These are phyloP conservation scores for Cephus sareptanus DNA, from an alignment of 2,888 invertebrate species.

Conservation along the genomic window DNA sequence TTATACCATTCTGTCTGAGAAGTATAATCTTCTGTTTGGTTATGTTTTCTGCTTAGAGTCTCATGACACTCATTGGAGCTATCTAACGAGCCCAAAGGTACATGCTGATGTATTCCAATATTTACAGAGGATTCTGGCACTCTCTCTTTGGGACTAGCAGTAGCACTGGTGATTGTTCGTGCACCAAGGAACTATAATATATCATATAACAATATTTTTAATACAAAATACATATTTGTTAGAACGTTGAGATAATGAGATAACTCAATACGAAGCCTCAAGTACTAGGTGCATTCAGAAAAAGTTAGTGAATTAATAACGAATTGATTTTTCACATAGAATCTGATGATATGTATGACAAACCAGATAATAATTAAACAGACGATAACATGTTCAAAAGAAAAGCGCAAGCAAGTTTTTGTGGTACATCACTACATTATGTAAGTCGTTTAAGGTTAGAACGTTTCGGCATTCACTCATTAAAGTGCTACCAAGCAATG, in stretches of 20 bases:
- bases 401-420: not conserved
- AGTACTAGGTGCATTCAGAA: not conserved
- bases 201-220: not conserved
- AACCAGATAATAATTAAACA: not conserved
- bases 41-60: not conserved
- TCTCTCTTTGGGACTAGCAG: slow-evolving; percentile 10
- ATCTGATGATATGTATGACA: not conserved
- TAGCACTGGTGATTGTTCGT: slow-evolving; percentile 16
- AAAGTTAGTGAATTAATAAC: not conserved
- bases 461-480: slow-evolving; percentile 2
- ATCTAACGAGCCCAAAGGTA: not conserved
- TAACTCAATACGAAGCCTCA: not conserved
- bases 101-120: not conserved
- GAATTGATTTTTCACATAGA: no score
- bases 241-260: not conserved
- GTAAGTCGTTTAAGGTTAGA: slow-evolving; percentile 48
- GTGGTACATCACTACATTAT: slow-evolving; percentile 36
- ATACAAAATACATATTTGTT: not conserved
- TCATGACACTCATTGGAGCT: not conserved
- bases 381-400: not conserved
- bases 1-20: slow-evolving; percentile 1
- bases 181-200: slow-evolving; percentile 22
- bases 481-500: not conserved
- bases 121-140: not conserved
- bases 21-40: not conserved